These are phyloP conservation scores for Aphodius granarius DNA, from an alignment of 2,888 invertebrate genomes.

Conservation along the genomic window DNA sequence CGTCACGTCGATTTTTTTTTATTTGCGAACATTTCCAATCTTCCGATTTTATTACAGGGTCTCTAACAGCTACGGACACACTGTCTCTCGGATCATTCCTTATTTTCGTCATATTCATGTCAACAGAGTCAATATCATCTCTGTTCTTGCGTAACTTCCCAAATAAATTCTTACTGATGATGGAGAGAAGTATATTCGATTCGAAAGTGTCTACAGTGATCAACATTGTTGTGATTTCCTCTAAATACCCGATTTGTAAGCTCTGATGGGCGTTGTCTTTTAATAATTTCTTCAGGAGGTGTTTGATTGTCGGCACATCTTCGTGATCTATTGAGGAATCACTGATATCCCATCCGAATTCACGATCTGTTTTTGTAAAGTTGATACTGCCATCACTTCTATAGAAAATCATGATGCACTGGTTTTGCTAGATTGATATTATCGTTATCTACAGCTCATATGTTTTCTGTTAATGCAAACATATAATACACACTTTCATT, in stretches of 20 bases:
- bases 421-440: too few species aligned
- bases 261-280: neutral
- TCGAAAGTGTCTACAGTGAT: constrained; percentile 45
- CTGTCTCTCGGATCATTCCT: neutral
- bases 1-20: neutral
- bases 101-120: neutral
- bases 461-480: neutral
- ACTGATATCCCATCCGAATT: neutral
- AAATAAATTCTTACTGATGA: constrained; percentile 48
- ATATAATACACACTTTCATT: neutral
- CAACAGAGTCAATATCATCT: neutral
- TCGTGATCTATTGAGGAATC: neutral
- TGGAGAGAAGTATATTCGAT: constrained; percentile 56
- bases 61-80: neutral
- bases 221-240: neutral
- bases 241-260: neutral
- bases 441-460: neutral
- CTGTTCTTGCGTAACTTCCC: constrained; percentile 49
- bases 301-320: neutral
- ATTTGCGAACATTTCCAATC: constrained; percentile 15
- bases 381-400: constrained; percentile 9
- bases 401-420: constrained; percentile 3
- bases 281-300: neutral
- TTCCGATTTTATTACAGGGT: neutral
- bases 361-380: neutral